Evolutionary conservation across 2,113 vertebrate species (phyloP).

Genomic region (Nannospalax galili): DNA sequence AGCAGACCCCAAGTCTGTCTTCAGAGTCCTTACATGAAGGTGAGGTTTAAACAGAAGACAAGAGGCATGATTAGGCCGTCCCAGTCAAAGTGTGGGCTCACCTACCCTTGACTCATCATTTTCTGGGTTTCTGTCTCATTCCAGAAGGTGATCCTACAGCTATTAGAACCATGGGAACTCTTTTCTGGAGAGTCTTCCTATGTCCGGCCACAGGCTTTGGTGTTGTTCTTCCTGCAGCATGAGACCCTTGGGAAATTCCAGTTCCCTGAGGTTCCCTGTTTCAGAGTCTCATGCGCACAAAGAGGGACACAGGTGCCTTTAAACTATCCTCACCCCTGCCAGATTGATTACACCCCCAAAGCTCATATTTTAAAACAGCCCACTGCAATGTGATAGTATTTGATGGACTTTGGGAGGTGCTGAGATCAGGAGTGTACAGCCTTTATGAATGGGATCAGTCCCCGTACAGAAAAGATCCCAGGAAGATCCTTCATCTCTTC

Average conservation of each 20-base stretch:
- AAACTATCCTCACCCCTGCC: not conserved
- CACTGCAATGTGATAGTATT: not conserved
- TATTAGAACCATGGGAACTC: not conserved
- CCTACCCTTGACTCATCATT: not conserved
- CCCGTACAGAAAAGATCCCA: not conserved
- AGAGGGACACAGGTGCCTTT: not conserved
- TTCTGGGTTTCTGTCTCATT: not conserved
- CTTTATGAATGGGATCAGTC: not conserved
- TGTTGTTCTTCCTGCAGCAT: not conserved
- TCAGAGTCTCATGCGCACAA: not conserved
- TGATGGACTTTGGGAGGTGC: not conserved
- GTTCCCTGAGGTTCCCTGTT: not conserved
- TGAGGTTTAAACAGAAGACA: not conserved
- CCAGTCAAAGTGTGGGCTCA: not conserved
- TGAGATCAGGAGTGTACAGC: not conserved
- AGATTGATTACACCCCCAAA: not conserved
- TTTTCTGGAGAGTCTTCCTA: not conserved
- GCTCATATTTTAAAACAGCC: not conserved
- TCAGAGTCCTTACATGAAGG: not conserved
- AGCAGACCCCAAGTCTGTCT: not conserved
- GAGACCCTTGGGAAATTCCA: not conserved
- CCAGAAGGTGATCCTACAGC: not conserved
- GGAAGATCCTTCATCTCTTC: not conserved
- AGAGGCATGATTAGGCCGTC: not conserved
- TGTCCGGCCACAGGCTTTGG: not conserved